These are phyloP conservation scores for Vanessa cardui DNA, from an alignment of 2,888 invertebrate genomes.

Conservation along the genomic window DNA sequence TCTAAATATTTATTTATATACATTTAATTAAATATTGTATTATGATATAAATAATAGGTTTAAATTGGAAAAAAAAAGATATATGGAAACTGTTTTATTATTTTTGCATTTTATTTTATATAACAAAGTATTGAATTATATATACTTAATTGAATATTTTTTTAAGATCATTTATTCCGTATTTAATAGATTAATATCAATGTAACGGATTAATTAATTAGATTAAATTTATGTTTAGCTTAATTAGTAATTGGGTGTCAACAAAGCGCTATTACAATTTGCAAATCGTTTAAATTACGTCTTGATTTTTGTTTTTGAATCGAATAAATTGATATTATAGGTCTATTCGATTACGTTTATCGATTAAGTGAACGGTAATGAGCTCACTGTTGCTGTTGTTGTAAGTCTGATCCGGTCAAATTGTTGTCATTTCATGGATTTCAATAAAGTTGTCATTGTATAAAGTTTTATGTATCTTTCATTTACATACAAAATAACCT, in stretches of 20 bases:
- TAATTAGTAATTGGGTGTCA: not conserved
- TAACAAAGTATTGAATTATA: too few relatives aligned
- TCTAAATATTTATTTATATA: not conserved
- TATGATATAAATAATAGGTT: too few relatives aligned
- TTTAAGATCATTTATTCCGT: not conserved
- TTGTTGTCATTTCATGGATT: slow-evolving; percentile 60
- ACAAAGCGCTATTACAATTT: not conserved
- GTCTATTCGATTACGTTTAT: not conserved
- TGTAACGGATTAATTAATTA: not conserved
- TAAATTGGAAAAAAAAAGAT: too few relatives aligned
- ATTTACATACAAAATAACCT: slow-evolving; percentile 24
- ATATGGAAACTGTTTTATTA: too few relatives aligned
- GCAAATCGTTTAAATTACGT: not conserved
- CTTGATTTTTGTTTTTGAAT: not conserved
- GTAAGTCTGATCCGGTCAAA: slow-evolving; percentile 45
- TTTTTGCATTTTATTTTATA: too few relatives aligned
- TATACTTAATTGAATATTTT: too few relatives aligned
- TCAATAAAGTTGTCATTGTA: slow-evolving; percentile 76
- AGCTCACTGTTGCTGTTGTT: slow-evolving; percentile 45
- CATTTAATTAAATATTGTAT: not conserved
- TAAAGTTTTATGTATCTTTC: slow-evolving; percentile 50
- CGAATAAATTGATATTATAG: not conserved
- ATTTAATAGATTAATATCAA: not conserved
- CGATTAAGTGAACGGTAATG: not conserved
- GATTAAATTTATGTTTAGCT: not conserved